Evolutionary conservation across 2,888 invertebrate species (phyloP).

Genomic region (Parascotia fuliginaria): DNA sequence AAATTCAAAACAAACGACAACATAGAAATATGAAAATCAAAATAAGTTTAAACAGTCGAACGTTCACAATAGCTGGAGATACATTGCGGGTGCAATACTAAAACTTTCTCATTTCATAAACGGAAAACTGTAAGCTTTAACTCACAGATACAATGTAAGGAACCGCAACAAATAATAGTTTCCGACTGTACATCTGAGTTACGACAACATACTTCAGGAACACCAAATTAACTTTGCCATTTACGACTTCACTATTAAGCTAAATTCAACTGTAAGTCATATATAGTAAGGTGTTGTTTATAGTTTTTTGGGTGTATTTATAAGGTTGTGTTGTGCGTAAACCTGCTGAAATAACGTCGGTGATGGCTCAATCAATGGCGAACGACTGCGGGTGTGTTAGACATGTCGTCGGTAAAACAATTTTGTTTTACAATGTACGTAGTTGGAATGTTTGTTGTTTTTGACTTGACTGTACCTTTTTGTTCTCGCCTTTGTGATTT

Average conservation of each 20-base stretch:
- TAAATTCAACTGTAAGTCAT: neutral
- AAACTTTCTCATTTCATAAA: constrained; percentile 64
- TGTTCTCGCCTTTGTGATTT: constrained; percentile 4
- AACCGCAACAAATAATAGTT: constrained; percentile 82
- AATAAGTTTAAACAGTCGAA: constrained; percentile 28
- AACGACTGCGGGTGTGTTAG: constrained; percentile 68
- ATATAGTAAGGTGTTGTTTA: constrained; percentile 9
- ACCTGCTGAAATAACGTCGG: constrained; percentile 70
- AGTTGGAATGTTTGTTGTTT: constrained; percentile 43
- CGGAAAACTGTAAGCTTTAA: constrained; percentile 69
- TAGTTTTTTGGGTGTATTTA: constrained; percentile 9
- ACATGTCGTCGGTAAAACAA: constrained; percentile 77
- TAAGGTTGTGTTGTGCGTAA: constrained; percentile 54
- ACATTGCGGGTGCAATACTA: constrained; percentile 53
- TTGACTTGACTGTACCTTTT: constrained; percentile 31
- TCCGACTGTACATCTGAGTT: constrained; percentile 77
- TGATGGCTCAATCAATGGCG: constrained; percentile 81
- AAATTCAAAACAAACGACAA: constrained; percentile 6
- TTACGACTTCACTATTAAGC: neutral
- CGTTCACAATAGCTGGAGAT: constrained; percentile 23
- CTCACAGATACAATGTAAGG: constrained; percentile 73
- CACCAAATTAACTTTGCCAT: constrained; percentile 36
- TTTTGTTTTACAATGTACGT: constrained; percentile 75
- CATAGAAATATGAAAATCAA: constrained; percentile 9
- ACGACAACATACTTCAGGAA: constrained; percentile 71